phyloP scores from a whole-genome alignment of 2,888 invertebrate species.

The Thereva unica region DNA sequence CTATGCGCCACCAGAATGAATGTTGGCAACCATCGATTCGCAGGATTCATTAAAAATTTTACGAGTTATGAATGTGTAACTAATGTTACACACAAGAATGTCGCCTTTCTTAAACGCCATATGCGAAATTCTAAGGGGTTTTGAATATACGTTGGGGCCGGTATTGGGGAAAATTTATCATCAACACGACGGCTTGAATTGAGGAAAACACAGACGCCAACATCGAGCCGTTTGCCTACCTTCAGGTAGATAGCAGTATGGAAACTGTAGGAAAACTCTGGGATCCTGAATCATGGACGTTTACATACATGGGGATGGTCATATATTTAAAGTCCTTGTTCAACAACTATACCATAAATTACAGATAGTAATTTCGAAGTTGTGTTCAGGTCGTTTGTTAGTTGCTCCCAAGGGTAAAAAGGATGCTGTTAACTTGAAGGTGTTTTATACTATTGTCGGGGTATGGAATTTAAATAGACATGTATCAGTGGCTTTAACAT shows the following conservation, averaged over 20 bases:
- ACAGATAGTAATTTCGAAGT: constrained; percentile 47
- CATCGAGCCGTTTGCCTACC: constrained; percentile 10
- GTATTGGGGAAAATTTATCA: constrained; percentile 19
- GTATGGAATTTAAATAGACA: constrained; percentile 33
- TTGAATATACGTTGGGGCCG: constrained; percentile 15
- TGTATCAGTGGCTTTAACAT: constrained; percentile 33
- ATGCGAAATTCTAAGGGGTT: constrained; percentile 6
- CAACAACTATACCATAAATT: constrained; percentile 47
- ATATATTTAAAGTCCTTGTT: constrained; percentile 46
- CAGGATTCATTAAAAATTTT: too few species aligned
- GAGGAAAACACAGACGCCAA: constrained; percentile 23
- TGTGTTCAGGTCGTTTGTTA: constrained; percentile 47
- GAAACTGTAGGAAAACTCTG: constrained; percentile 17
- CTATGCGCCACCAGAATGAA: neutral
- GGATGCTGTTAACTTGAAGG: constrained; percentile 36
- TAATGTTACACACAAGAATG: too few species aligned
- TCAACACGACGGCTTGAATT: constrained; percentile 31
- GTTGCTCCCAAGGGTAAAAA: constrained; percentile 44
- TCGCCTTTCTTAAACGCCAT: neutral
- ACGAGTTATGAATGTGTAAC: too few species aligned
- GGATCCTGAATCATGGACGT: constrained; percentile 4
- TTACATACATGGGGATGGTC: constrained; percentile 24
- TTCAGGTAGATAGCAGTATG: neutral
- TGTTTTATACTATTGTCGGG: constrained; percentile 32
- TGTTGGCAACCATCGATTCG: too few species aligned